Evolutionary conservation across 1,140 invertebrate species (phyloP).

Genomic region (Zaprionus nigranus): DNA sequence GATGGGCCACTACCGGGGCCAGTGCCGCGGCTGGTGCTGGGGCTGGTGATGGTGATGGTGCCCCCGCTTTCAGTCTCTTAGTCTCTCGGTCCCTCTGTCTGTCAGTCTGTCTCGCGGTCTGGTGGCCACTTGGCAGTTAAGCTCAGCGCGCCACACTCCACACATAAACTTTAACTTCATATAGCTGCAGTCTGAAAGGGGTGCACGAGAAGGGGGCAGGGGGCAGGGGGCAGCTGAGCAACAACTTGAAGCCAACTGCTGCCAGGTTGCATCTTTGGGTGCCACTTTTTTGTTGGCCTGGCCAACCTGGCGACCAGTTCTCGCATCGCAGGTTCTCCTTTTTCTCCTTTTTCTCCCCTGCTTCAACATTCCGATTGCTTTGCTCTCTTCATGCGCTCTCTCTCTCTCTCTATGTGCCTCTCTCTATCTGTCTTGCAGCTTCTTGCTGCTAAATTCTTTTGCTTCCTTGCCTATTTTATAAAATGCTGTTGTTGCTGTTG

Average conservation of each 20-base stretch:
- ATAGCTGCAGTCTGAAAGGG: neutral
- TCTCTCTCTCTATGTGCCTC: slow-evolving; percentile 12
- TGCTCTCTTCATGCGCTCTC: slow-evolving; percentile 28
- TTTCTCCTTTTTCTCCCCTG: slow-evolving; percentile 7
- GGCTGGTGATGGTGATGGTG: neutral
- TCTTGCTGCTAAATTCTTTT: slow-evolving; percentile 52
- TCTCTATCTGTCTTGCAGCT: slow-evolving; percentile 44
- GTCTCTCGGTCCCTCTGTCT: neutral
- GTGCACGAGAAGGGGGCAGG: neutral
- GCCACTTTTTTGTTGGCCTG: slow-evolving; percentile 67
- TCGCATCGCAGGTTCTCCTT: slow-evolving; percentile 69
- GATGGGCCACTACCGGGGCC: slow-evolving; percentile 34
- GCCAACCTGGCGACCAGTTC: slow-evolving; percentile 60
- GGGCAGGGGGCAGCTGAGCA: slow-evolving; percentile 28
- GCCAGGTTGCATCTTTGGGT: slow-evolving; percentile 73
- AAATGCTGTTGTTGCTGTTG: slow-evolving; percentile 41
- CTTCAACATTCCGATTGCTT: slow-evolving; percentile 53
- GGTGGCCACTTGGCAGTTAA: slow-evolving; percentile 25
- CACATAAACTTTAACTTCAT: slow-evolving; percentile 32
- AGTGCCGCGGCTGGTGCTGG: too few species aligned
- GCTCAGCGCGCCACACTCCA: slow-evolving; percentile 21
- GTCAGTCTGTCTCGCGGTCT: neutral
- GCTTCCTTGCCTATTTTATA: slow-evolving; percentile 71
- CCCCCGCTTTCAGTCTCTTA: slow-evolving; percentile 3
- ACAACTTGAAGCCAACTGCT: slow-evolving; percentile 42